Percentiles rank a stretch among this genome's conserved stretches.
phyloP scores from a whole-genome alignment of 2,113 vertebrate genomes.

The Periophthalmus modestus region DNA sequence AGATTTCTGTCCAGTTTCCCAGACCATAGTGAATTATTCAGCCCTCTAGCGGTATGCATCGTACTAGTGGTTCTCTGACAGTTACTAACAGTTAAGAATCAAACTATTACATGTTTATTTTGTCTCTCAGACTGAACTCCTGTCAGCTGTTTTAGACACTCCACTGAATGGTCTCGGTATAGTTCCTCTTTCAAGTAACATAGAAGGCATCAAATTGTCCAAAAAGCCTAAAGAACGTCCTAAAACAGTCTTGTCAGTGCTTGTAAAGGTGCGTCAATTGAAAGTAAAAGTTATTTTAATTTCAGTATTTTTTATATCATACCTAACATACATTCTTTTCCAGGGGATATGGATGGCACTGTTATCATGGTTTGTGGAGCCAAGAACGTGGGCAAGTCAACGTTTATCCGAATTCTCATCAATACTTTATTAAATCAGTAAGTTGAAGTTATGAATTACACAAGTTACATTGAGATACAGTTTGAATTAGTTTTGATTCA shows the following conservation, averaged over 20 bases:
- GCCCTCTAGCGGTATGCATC: slow-evolving; percentile 65
- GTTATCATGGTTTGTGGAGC: slow-evolving; percentile 87
- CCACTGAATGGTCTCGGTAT: slow-evolving; percentile 83
- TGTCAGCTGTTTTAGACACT: slow-evolving; percentile 68
- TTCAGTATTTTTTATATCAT: not conserved
- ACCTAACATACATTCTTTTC: not conserved
- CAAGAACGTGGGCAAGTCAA: slow-evolving; percentile 91
- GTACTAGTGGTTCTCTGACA: not conserved
- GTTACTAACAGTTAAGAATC: not conserved
- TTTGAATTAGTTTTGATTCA: not conserved
- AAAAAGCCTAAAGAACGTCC: slow-evolving; percentile 64
- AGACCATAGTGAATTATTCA: slow-evolving; percentile 76
- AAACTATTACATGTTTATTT: not conserved
- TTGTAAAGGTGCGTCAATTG: slow-evolving; percentile 77
- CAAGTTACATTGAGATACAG: not conserved
- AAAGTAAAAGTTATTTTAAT: not conserved
- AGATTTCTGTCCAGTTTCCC: slow-evolving; percentile 83
- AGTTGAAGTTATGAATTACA: slow-evolving; percentile 55
- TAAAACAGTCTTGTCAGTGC: slow-evolving; percentile 78
- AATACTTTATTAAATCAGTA: slow-evolving; percentile 91
- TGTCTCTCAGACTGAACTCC: slow-evolving; percentile 67
- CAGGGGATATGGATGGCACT: slow-evolving; percentile 85
- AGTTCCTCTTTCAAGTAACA: slow-evolving; percentile 60
- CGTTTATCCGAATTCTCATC: slow-evolving; percentile 87
- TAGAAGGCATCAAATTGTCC: slow-evolving; percentile 75